Evolutionary conservation across 1,140 invertebrate species (phyloP), one percentile per base, ranked within the genome.

Genomic region (Drosophila bipectinata): DNA sequence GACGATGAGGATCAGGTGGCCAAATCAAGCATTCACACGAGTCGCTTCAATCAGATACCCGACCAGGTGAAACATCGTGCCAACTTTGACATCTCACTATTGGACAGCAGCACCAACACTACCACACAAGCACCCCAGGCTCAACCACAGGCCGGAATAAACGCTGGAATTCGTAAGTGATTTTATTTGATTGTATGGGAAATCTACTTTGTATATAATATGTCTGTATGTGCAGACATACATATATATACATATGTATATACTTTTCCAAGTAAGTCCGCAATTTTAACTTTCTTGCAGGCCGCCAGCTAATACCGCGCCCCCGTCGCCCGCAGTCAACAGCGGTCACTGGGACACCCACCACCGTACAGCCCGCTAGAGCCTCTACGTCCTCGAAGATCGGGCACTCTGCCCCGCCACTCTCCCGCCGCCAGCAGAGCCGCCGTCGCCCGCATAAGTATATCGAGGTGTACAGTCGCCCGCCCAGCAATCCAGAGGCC

Each of bases 11-110:
- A 91, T 52, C 90, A 91, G 68, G 72, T 91, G 53, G 90, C 90
- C 59, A 91, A 90, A 51, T 91, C 90, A 4, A 91, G 90, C 60
- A 88, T 91, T 24, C 90, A 91, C 28, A 79, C 85, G 10, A 91
- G 82, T 48, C 85, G 71, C 55, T 90, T 91, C 41, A 91, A 91
- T 61, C 85, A 91, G 44, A 88, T 91, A 24, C 49, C 75, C 7
- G 78, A 85, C 8, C 81, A 87, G 39, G 58, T 52, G 55, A 39
- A 41, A 15, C 48, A 49, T 6, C 52, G 63, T 3, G 44, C 55
- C 30, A 44, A 72, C 9, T 48, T 54, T 10, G 63, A 49, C 10
- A 39, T 47, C 30, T 18, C 41, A 9, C 41, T 18, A 1, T 18
- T 21, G 28, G 37, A n/a, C 51, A 47, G 24, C 39, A 56, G 37